phyloP scores from a whole-genome alignment of 2,113 vertebrate species.

The Aplodontia rufa region DNA sequence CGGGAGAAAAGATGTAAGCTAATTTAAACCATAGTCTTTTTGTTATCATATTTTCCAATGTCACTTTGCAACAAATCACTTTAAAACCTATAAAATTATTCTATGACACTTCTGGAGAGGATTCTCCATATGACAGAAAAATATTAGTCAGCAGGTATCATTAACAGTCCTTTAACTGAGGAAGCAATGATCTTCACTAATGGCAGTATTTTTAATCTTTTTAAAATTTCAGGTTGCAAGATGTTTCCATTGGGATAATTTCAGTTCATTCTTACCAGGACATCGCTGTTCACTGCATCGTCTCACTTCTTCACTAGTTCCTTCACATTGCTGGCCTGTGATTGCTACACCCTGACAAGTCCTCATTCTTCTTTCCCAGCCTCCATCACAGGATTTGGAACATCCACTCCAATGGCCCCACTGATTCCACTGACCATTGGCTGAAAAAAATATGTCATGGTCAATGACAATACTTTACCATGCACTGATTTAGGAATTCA shows the following conservation, averaged over 20 bases:
- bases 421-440: conserved; percentile 99
- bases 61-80: neutral
- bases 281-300: conserved; percentile 97
- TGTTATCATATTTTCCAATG: neutral
- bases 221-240: neutral
- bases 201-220: neutral
- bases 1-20: neutral
- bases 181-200: neutral
- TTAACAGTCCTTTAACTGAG: neutral
- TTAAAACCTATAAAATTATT: neutral
- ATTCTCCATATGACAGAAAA: neutral
- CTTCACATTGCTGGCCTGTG: conserved; percentile 96
- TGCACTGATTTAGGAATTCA: neutral
- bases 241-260: neutral
- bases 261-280: conserved; percentile 89
- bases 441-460: conserved; percentile 80
- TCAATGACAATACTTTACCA: neutral
- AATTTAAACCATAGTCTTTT: neutral
- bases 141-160: neutral
- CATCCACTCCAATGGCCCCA: conserved; percentile 99
- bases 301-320: conserved; percentile 93
- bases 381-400: conserved; percentile 97
- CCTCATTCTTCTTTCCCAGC: conserved; percentile 94
- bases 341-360: conserved; percentile 93
- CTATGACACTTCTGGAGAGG: neutral